A percentile compares a stretch with the other conserved stretches of the same genome.
These are phyloP conservation scores for Liopterus haemorrhoidalis DNA, from an alignment of 2,888 invertebrate species.

Conservation along the genomic window DNA sequence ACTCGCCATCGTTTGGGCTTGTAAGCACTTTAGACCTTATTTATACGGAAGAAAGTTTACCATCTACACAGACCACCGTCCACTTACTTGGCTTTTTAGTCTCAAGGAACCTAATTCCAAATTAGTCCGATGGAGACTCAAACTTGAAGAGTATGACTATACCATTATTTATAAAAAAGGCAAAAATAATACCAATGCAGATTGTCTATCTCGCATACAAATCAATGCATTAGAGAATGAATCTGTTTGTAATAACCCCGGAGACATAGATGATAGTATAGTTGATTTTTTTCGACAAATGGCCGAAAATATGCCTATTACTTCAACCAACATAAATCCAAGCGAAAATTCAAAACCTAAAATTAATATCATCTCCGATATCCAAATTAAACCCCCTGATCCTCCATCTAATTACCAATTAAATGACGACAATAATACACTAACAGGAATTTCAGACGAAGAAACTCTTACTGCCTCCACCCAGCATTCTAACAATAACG, in stretches of 20 bases:
- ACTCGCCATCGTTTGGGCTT: background rate
- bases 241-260: too few species aligned
- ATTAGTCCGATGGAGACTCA: constrained; percentile 18
- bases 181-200: constrained; percentile 32
- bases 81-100: constrained; percentile 10
- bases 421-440: background rate
- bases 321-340: too few species aligned
- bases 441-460: background rate
- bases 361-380: background rate
- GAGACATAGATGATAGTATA: too few species aligned
- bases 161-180: constrained; percentile 32
- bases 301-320: background rate
- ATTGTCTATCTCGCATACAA: constrained; percentile 33
- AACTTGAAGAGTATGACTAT: constrained; percentile 31
- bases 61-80: background rate
- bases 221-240: too few species aligned
- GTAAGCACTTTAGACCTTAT: background rate
- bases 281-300: too few species aligned
- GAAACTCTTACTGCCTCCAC: background rate
- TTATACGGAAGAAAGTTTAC: constrained; percentile 5
- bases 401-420: background rate
- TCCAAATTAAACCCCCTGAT: background rate
- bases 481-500: background rate
- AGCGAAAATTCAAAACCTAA: too few species aligned
- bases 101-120: background rate